A percentile compares a stretch with the other conserved stretches of the same genome.
Evolutionary conservation across 2,797 vertebrate genomes (phyloP).

Genomic region (Clarias laeviceps): DNA sequence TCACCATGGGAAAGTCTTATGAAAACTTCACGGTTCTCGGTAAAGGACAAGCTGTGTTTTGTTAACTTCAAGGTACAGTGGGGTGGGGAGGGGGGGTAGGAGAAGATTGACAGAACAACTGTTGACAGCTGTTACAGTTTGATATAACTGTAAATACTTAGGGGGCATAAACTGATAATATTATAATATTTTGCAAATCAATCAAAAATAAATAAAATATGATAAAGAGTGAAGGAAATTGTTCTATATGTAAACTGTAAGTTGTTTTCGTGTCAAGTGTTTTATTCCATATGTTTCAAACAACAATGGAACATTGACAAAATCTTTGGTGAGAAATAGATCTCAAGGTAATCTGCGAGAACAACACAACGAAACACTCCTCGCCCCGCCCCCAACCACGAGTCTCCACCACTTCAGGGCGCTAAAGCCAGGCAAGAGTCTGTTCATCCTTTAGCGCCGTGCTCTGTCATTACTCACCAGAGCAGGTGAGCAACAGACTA

Average conservation of each 20-base stretch:
- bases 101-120: background rate
- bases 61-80: background rate
- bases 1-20: background rate
- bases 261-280: background rate
- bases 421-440: background rate
- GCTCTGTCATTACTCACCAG: constrained; percentile 23
- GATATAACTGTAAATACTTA: background rate
- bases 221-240: background rate
- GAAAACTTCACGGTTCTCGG: background rate
- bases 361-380: background rate
- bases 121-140: background rate
- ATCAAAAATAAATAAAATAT: background rate
- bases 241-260: background rate
- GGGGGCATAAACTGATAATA: background rate
- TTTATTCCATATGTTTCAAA: background rate
- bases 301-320: background rate
- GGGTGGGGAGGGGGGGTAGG: fast-evolving
- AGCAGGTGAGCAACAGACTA: background rate
- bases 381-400: background rate
- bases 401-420: background rate
- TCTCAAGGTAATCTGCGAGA: background rate
- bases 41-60: background rate
- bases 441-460: background rate
- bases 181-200: background rate
- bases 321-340: background rate